These are phyloP conservation scores for Zaprionus camerounensis DNA, from an alignment of 1,140 invertebrate species.

Conservation along the genomic window DNA sequence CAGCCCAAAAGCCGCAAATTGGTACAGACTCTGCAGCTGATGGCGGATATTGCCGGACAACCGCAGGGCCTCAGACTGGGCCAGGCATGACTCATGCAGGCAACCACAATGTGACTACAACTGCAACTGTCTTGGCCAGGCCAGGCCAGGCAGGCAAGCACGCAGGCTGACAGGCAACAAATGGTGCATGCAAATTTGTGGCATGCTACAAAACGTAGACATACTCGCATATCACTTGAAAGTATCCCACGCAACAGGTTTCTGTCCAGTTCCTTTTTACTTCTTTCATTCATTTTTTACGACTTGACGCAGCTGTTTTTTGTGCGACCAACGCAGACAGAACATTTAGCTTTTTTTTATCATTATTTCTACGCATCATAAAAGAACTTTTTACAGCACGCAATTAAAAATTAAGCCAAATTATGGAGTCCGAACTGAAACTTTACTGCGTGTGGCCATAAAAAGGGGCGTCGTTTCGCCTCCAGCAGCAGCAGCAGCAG, in stretches of 20 bases:
- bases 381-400: conserved; percentile 55
- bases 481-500: no score
- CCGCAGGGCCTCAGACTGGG: conserved; percentile 15
- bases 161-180: conserved; percentile 46
- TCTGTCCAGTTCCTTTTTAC: conserved; percentile 23
- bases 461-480: conserved; percentile 44
- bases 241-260: conserved; percentile 78
- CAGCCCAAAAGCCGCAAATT: conserved; percentile 24
- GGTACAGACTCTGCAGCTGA: conserved; percentile 34
- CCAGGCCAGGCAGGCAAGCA: conserved; percentile 20
- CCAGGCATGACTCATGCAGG: conserved; percentile 46
- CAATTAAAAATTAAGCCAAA: conserved; percentile 70
- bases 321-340: conserved; percentile 28
- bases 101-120: conserved; percentile 30
- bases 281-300: conserved; percentile 13
- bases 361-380: conserved; percentile 48
- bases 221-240: conserved; percentile 23
- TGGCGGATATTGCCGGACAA: conserved; percentile 24
- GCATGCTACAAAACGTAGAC: conserved; percentile 38
- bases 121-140: conserved; percentile 37
- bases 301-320: conserved; percentile 21
- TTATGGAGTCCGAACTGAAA: conserved; percentile 3
- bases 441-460: conserved; percentile 44
- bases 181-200: conserved; percentile 51
- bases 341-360: conserved; percentile 43